Conservation (phyloP, 1,140 invertebrate genomes). For the Reticulitermes speratus region DNA sequence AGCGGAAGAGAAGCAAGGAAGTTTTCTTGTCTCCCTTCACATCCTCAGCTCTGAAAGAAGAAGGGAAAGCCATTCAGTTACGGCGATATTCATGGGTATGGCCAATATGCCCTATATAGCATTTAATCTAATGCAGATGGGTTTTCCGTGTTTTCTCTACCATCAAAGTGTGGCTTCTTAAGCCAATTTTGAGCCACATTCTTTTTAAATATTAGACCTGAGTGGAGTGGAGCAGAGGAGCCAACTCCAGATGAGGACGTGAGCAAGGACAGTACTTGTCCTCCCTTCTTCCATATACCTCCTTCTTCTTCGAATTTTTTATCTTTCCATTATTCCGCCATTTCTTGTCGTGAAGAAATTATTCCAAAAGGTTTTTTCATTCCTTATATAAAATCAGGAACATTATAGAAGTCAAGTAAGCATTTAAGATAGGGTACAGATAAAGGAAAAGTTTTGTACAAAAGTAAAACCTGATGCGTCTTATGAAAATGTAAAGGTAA, state of each 20-base stretch:
- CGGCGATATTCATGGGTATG: conserved; percentile 14
- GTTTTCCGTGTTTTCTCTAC: background rate
- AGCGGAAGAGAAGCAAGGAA: background rate
- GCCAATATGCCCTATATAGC: conserved; percentile 11
- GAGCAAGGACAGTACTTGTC: background rate
- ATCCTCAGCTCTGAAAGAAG: background rate
- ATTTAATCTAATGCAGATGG: conserved; percentile 13
- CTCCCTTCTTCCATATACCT: background rate
- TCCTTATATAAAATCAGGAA: background rate
- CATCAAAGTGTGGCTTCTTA: conserved; percentile 15
- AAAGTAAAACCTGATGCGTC: background rate
- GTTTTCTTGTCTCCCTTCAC: background rate
- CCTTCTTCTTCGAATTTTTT: background rate
- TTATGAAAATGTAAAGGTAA: conserved; percentile 8
- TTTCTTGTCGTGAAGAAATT: background rate
- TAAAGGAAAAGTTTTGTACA: background rate
- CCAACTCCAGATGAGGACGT: background rate
- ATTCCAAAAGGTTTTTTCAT: background rate
- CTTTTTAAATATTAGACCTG: background rate
- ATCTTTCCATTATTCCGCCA: background rate
- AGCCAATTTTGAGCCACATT: background rate
- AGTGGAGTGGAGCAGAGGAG: background rate
- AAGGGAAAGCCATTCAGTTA: background rate
- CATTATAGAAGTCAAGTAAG: background rate
- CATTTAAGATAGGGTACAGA: background rate